phyloP scores from a whole-genome alignment of 2,113 vertebrate species.

The Prunella fulvescens region DNA sequence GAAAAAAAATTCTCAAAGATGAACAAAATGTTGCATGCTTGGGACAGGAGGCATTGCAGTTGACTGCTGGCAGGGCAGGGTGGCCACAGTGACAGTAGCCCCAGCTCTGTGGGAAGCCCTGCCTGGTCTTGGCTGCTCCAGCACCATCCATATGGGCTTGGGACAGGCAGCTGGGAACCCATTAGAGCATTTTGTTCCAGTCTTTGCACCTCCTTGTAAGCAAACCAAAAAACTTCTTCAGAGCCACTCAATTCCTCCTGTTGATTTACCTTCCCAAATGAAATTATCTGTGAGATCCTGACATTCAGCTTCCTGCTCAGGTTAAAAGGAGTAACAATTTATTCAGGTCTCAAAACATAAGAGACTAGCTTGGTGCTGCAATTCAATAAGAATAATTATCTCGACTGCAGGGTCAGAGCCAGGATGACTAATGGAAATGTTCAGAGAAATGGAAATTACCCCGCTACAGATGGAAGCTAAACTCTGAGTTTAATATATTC shows the following conservation, averaged over 20 bases:
- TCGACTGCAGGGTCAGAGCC: slow-evolving; percentile 55
- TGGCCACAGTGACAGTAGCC: neutral
- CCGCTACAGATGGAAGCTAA: neutral
- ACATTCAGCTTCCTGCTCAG: slow-evolving; percentile 9
- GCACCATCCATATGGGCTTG: neutral
- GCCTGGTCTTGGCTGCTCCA: neutral
- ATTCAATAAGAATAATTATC: slow-evolving; percentile 53
- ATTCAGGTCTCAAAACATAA: slow-evolving; percentile 44
- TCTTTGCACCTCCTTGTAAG: neutral
- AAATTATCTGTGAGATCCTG: slow-evolving; percentile 38
- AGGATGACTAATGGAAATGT: slow-evolving; percentile 61
- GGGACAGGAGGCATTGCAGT: neutral
- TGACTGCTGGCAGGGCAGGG: neutral
- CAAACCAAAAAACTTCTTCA: neutral
- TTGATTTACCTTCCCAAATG: slow-evolving; percentile 25
- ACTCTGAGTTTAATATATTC: slow-evolving; percentile 33
- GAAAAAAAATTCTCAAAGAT: neutral
- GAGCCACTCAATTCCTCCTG: neutral
- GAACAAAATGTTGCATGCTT: neutral
- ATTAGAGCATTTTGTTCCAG: neutral
- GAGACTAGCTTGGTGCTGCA: neutral
- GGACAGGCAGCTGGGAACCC: neutral
- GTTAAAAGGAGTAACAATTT: slow-evolving; percentile 44
- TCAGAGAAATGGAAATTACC: slow-evolving; percentile 63
- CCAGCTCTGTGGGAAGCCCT: neutral